Conservation (phyloP, 2,113 vertebrate species). For the Upupa epops region DNA sequence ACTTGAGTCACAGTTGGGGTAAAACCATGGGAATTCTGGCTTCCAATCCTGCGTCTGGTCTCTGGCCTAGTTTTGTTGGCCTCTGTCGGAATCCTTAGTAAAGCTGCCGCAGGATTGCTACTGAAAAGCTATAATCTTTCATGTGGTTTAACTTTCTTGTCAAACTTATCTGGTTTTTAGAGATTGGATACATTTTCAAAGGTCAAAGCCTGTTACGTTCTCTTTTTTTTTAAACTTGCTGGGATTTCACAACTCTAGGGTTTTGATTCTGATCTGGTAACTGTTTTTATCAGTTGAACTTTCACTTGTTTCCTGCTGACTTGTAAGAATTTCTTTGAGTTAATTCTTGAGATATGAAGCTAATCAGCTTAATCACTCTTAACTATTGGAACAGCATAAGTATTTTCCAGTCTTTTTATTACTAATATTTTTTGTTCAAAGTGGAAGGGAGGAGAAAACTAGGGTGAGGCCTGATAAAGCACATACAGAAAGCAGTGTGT, state of each 20-base stretch:
- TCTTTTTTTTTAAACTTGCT: background rate
- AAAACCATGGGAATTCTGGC: conserved; percentile 40
- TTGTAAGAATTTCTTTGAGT: conserved; percentile 12
- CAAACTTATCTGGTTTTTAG: background rate
- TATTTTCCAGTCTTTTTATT: background rate
- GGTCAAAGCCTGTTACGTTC: background rate
- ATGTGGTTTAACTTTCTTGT: background rate
- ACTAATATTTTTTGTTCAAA: background rate
- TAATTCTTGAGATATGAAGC: background rate
- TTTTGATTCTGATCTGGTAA: conserved; percentile 18
- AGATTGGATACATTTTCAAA: background rate
- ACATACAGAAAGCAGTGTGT: fast-evolving
- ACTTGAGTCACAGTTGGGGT: conserved; percentile 48
- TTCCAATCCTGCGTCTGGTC: background rate
- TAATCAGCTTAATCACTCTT: background rate
- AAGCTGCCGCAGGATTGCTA: background rate
- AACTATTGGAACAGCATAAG: background rate
- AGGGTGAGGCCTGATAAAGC: background rate
- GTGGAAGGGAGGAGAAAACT: background rate
- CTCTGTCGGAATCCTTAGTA: background rate
- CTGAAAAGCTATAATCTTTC: background rate
- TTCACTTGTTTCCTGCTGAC: conserved; percentile 13
- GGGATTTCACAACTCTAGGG: conserved; percentile 4
- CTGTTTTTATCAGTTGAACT: conserved; percentile 55
- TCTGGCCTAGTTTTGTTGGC: conserved; percentile 14